Percentiles rank a stretch among this genome's conserved stretches.
phyloP scores from a whole-genome alignment of 2,888 invertebrate species.

The Syrphus vitripennis region DNA sequence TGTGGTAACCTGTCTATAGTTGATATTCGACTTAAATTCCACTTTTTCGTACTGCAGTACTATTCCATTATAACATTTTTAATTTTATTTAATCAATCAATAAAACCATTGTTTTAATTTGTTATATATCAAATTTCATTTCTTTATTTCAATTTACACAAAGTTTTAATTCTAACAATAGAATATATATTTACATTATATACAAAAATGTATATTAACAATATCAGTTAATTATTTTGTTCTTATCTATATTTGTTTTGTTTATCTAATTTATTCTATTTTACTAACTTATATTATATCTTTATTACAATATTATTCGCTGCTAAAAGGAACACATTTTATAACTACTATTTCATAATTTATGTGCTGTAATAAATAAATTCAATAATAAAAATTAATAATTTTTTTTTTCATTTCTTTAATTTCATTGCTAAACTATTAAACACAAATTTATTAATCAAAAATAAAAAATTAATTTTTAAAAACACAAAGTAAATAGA shows the following conservation, averaged over 20 bases:
- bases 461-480: too few relatives aligned
- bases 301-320: conserved; percentile 25
- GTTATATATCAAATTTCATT: conserved; percentile 62
- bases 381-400: not conserved
- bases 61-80: too few relatives aligned
- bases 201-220: conserved; percentile 39
- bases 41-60: too few relatives aligned
- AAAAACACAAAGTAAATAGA: too few relatives aligned
- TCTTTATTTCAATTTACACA: conserved; percentile 66
- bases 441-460: too few relatives aligned
- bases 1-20: too few relatives aligned
- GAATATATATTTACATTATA: conserved; percentile 52
- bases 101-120: not conserved
- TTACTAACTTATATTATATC: not conserved
- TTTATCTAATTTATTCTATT: conserved; percentile 1
- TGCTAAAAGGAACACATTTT: conserved; percentile 62
- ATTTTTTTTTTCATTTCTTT: too few relatives aligned
- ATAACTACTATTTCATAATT: conserved; percentile 26
- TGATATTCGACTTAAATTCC: too few relatives aligned
- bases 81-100: too few relatives aligned
- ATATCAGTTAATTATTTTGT: conserved; percentile 7
- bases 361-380: not conserved
- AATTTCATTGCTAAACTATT: too few relatives aligned
- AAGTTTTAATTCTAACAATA: conserved; percentile 13
- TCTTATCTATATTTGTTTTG: not conserved